Conservation (phyloP, 2,113 vertebrate genomes). For the Pantherophis guttatus region DNA sequence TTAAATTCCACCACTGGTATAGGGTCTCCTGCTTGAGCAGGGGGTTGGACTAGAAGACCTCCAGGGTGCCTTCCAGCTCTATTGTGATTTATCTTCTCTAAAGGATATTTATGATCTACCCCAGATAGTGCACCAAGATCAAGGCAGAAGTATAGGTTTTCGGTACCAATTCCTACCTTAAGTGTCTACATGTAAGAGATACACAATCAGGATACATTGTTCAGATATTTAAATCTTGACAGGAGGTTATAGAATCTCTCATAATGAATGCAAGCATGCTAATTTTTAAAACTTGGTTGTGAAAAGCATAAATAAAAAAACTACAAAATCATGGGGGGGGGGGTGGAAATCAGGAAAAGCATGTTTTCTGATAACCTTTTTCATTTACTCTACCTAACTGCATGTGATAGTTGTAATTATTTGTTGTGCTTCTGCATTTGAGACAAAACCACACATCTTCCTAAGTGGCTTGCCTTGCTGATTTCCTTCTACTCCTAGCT, state of each 20-base stretch:
- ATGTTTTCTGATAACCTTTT: background rate
- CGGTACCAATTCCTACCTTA: background rate
- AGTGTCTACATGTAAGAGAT: background rate
- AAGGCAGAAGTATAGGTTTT: background rate
- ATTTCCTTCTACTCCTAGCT: background rate
- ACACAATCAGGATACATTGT: background rate
- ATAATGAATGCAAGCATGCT: background rate
- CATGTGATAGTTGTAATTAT: background rate
- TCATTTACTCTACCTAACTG: background rate
- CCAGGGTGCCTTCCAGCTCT: background rate
- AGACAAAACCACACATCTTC: background rate
- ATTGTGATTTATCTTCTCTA: background rate
- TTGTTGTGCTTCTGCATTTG: background rate
- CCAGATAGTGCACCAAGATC: background rate
- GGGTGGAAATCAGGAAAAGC: background rate
- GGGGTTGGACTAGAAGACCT: background rate
- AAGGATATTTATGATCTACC: background rate
- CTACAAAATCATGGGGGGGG: background rate
- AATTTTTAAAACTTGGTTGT: background rate
- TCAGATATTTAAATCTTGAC: background rate
- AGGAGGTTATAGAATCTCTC: background rate
- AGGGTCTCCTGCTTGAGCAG: background rate
- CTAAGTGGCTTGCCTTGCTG: fast-evolving
- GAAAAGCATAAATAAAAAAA: conserved; percentile 4
- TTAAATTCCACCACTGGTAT: too few relatives aligned